These are phyloP conservation scores for Miniopterus natalensis DNA, from an alignment of 2,113 vertebrate species.

Conservation along the genomic window DNA sequence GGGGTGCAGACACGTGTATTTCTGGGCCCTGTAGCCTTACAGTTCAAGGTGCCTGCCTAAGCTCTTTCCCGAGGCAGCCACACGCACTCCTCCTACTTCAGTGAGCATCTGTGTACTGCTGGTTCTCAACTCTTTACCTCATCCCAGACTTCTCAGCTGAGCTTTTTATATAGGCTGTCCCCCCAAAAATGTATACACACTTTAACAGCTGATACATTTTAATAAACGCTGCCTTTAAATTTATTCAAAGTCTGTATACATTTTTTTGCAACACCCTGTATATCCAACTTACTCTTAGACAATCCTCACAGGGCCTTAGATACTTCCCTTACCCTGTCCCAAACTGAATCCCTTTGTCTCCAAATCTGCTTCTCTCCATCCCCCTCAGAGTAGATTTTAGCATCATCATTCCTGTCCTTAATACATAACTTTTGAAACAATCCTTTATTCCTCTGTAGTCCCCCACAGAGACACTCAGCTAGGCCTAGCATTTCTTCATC, in stretches of 20 bases:
- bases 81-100: neutral
- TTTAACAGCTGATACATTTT: no score
- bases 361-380: neutral
- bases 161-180: neutral
- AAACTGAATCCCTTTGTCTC: neutral
- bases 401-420: neutral
- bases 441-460: neutral
- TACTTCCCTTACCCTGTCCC: neutral
- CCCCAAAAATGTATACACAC: no score
- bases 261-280: neutral
- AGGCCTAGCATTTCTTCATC: neutral
- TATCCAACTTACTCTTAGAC: neutral
- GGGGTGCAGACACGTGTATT: neutral
- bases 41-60: neutral
- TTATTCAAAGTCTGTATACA: no score
- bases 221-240: no score
- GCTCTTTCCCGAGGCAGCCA: neutral
- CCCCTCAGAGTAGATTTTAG: neutral
- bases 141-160: neutral
- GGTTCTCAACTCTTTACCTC: neutral
- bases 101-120: neutral
- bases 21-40: neutral
- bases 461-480: neutral
- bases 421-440: neutral
- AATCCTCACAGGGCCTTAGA: neutral